Evolutionary conservation across 1,140 invertebrate species (phyloP).

Genomic region (Lethrus apterus): DNA sequence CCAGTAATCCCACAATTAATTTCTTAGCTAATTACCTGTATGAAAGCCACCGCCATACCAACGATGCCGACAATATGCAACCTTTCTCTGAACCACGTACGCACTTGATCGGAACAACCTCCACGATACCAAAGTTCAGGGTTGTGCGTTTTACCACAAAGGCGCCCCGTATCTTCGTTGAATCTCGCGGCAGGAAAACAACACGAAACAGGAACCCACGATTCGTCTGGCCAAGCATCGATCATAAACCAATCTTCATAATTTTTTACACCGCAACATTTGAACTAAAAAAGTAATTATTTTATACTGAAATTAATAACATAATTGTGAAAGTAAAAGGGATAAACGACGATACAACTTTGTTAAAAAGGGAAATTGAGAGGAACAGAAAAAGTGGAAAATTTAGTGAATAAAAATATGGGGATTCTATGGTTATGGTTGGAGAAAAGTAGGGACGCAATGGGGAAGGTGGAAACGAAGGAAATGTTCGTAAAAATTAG

Average conservation of each 20-base stretch:
- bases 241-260: constrained; percentile 80
- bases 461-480: no score
- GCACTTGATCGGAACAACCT: constrained; percentile 61
- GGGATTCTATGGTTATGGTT: no score
- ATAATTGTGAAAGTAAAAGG: no score
- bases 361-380: neutral
- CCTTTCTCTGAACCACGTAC: constrained; percentile 60
- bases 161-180: constrained; percentile 27
- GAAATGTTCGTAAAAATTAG: no score
- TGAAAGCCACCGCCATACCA: constrained; percentile 63
- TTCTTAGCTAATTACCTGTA: constrained; percentile 51
- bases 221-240: constrained; percentile 64
- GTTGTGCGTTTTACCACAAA: constrained; percentile 45
- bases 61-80: constrained; percentile 63
- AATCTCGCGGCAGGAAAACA: constrained; percentile 51
- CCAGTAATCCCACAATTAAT: no score
- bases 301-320: no score
- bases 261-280: constrained; percentile 77
- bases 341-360: no score
- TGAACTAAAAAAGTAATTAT: constrained; percentile 52
- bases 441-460: no score
- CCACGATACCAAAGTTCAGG: constrained; percentile 55
- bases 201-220: constrained; percentile 73
- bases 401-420: no score
- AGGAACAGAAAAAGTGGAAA: neutral